These are phyloP conservation scores for Salticus scenicus DNA, from an alignment of 2,888 invertebrate genomes.

Conservation along the genomic window DNA sequence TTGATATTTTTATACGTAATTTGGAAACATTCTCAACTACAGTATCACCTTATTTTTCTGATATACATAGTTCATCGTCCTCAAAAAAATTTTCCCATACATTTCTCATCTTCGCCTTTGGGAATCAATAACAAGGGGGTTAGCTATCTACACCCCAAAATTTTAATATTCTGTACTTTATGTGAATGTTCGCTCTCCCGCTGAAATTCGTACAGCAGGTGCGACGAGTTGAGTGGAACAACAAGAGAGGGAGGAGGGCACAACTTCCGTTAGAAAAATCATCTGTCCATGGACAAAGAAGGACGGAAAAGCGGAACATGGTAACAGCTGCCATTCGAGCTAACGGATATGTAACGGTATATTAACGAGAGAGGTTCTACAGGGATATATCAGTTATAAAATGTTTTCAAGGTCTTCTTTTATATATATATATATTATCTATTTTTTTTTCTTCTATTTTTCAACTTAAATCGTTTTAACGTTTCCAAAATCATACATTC, in stretches of 20 bases:
- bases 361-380: neutral
- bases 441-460: no score
- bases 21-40: no score
- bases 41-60: neutral
- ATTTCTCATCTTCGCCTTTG: neutral
- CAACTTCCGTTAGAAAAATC: neutral
- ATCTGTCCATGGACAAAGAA: neutral
- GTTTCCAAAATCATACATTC: no score
- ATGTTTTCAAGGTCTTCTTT: neutral
- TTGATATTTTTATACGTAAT: no score
- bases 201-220: neutral
- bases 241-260: neutral
- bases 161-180: neutral
- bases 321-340: neutral
- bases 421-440: no score
- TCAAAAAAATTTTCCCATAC: neutral
- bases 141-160: neutral
- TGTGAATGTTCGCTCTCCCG: conserved; percentile 15
- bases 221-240: neutral
- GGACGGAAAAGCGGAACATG: neutral
- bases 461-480: no score
- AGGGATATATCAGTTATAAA: neutral
- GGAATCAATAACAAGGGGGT: neutral
- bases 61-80: neutral
- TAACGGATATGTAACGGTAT: conserved; percentile 19